Conservation (phyloP, 2,113 vertebrate species). For the Pygoscelis adeliae region DNA sequence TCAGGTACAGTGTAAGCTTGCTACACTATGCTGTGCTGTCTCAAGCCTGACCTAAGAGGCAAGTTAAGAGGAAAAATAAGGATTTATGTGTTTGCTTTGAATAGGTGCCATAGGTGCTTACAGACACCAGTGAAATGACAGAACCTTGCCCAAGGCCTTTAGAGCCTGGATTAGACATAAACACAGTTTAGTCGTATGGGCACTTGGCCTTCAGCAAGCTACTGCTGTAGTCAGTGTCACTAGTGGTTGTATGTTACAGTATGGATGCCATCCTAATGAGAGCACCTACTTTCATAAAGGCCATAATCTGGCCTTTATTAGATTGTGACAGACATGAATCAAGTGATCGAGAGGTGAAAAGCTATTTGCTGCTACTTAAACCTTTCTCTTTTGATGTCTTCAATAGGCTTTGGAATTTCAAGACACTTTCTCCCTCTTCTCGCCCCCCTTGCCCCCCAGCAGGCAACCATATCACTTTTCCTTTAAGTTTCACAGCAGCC, state of each 20-base stretch:
- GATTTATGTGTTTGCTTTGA: not conserved
- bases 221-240: not conserved
- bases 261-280: not conserved
- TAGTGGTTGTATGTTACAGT: not conserved
- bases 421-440: not conserved
- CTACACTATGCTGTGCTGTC: not conserved
- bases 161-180: not conserved
- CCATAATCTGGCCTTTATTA: not conserved
- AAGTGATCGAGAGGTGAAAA: not conserved
- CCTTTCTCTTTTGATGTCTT: not conserved
- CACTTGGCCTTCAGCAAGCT: not conserved
- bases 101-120: not conserved
- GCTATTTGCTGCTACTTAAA: not conserved
- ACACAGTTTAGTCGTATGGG: not conserved
- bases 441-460: not conserved
- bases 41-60: not conserved
- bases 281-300: not conserved
- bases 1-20: not conserved
- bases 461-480: not conserved
- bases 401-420: not conserved
- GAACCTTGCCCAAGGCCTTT: not conserved
- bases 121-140: not conserved
- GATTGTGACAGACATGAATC: not conserved
- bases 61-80: not conserved
- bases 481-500: conserved; percentile 1